Percentiles rank a stretch among this genome's conserved stretches.
Evolutionary conservation across 1,140 invertebrate genomes (phyloP).

Genomic region (Achatina immaculata): DNA sequence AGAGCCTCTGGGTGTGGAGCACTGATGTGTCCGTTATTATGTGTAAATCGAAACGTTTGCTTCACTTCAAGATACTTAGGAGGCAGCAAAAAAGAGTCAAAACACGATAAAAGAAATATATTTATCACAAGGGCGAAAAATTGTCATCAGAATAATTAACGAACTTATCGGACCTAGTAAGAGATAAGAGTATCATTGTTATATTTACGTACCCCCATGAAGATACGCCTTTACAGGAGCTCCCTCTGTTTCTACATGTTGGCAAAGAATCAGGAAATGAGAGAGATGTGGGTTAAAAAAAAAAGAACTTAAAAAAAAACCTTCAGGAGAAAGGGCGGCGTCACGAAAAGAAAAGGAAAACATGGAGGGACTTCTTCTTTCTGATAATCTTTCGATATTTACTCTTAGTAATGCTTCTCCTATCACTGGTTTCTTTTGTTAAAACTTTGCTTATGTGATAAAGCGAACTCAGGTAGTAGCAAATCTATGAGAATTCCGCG

Average conservation of each 20-base stretch:
- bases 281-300: too few relatives aligned
- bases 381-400: too few relatives aligned
- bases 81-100: not conserved
- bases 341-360: not conserved
- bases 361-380: too few relatives aligned
- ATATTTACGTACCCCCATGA: not conserved
- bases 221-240: not conserved
- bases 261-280: slow-evolving; percentile 1
- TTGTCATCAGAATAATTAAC: not conserved
- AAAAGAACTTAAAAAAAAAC: not conserved
- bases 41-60: not conserved
- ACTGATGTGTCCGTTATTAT: too few relatives aligned
- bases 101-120: not conserved
- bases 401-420: too few relatives aligned
- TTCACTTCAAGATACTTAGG: not conserved
- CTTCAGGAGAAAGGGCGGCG: not conserved
- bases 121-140: not conserved
- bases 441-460: too few relatives aligned
- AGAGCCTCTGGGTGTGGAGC: too few relatives aligned
- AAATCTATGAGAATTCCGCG: too few relatives aligned
- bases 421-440: too few relatives aligned
- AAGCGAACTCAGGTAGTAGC: too few relatives aligned
- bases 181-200: not conserved
- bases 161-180: not conserved
- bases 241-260: not conserved